phyloP scores from a whole-genome alignment of 2,888 invertebrate genomes.

The Habroteleia sp. region DNA sequence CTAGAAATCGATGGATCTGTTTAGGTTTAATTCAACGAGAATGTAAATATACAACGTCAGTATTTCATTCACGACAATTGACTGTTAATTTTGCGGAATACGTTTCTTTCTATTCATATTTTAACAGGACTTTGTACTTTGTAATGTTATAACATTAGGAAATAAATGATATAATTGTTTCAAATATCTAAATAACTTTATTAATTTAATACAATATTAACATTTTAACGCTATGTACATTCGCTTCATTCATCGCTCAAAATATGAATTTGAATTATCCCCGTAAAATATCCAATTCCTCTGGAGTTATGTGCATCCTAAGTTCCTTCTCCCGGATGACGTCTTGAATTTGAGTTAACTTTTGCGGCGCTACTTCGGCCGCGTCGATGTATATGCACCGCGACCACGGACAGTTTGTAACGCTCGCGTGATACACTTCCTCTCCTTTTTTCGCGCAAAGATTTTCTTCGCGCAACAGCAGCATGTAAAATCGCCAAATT shows the following conservation, averaged over 20 bases:
- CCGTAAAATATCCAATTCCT: conserved; percentile 87
- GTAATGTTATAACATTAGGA: conserved; percentile 19
- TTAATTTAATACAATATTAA: conserved; percentile 16
- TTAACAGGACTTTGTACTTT: conserved; percentile 45
- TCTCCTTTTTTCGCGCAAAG: conserved; percentile 77
- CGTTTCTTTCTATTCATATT: no score
- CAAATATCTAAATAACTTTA: conserved; percentile 13
- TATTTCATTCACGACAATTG: no score
- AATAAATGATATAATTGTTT: conserved; percentile 18
- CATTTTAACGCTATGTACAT: no score
- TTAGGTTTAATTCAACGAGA: no score
- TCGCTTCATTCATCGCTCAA: no score
- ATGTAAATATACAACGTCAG: no score
- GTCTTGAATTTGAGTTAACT: conserved; percentile 86
- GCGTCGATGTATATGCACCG: conserved; percentile 85
- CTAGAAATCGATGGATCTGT: no score
- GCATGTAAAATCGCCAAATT: conserved; percentile 85
- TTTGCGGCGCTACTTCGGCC: conserved; percentile 84
- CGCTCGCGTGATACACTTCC: conserved; percentile 76
- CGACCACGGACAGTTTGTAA: conserved; percentile 78
- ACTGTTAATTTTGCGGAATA: no score
- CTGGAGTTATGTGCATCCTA: conserved; percentile 88
- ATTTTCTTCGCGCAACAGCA: conserved; percentile 82
- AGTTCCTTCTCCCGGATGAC: conserved; percentile 88
- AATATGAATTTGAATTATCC: conserved; percentile 76